phyloP scores from a whole-genome alignment of 2,888 invertebrate genomes.

The Phlogophora meticulosa region DNA sequence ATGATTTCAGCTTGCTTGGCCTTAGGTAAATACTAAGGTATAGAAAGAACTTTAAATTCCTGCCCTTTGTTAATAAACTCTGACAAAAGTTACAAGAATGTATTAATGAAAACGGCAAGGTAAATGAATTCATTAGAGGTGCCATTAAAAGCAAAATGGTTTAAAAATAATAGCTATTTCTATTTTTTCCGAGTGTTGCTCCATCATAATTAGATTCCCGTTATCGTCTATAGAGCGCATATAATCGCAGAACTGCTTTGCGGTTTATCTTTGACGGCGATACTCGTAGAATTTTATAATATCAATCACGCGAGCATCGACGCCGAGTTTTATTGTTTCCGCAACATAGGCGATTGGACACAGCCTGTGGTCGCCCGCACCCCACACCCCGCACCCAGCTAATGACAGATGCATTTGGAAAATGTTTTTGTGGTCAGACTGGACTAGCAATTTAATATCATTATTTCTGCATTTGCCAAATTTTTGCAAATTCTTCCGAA shows the following conservation, averaged over 20 bases:
- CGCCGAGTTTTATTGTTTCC: slow-evolving; percentile 77
- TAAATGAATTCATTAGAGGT: not conserved
- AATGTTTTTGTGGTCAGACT: slow-evolving; percentile 42
- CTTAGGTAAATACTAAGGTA: not conserved
- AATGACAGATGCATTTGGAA: slow-evolving; percentile 50
- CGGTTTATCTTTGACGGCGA: slow-evolving; percentile 61
- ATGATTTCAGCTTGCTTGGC: not conserved
- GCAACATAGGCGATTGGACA: slow-evolving; percentile 76
- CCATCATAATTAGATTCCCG: slow-evolving; percentile 64
- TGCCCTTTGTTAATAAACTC: not conserved
- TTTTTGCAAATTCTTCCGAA: slow-evolving; percentile 8
- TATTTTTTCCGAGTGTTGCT: slow-evolving; percentile 44
- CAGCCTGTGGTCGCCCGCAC: slow-evolving; percentile 55
- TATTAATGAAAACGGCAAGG: not conserved
- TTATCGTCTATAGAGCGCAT: slow-evolving; percentile 62
- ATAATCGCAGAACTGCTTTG: slow-evolving; percentile 66
- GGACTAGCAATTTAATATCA: slow-evolving; percentile 12
- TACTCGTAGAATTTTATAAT: slow-evolving; percentile 71
- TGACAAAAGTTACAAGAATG: not conserved
- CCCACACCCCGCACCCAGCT: slow-evolving; percentile 24
- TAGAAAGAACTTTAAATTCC: not conserved
- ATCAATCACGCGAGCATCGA: slow-evolving; percentile 73
- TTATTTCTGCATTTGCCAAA: slow-evolving; percentile 36
- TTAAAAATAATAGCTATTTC: slow-evolving; percentile 13
- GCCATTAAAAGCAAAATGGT: slow-evolving; percentile 10